Conservation (phyloP, 2,888 invertebrate species). For the Ophion costatus region DNA sequence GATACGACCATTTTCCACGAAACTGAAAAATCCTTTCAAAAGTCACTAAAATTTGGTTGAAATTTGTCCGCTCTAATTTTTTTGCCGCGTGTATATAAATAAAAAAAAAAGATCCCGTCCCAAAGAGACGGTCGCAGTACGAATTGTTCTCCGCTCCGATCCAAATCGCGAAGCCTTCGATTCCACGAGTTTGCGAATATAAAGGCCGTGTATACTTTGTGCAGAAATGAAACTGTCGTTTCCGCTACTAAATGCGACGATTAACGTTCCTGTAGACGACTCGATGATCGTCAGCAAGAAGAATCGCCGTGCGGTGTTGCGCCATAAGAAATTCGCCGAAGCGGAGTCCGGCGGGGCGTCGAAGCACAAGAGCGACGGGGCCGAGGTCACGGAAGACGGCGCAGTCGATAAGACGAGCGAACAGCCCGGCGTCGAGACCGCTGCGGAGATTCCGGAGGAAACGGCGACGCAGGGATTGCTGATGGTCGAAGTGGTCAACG, state of each 20-base stretch:
- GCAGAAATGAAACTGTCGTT: conserved; percentile 91
- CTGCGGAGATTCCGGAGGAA: conserved; percentile 45
- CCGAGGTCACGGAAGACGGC: conserved; percentile 67
- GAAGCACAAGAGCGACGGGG: conserved; percentile 57
- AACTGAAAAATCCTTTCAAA: too few species aligned
- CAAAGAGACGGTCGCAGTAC: neutral
- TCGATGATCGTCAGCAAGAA: conserved; percentile 85
- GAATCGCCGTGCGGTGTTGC: conserved; percentile 73
- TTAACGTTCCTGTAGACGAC: conserved; percentile 93
- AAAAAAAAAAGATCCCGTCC: neutral
- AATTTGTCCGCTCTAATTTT: too few species aligned
- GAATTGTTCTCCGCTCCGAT: neutral
- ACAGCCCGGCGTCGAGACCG: conserved; percentile 56
- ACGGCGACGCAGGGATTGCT: conserved; percentile 86
- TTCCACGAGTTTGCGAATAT: neutral
- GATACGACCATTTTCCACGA: too few species aligned
- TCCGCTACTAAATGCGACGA: conserved; percentile 92
- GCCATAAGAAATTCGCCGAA: conserved; percentile 74
- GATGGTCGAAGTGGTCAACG: conserved; percentile 97
- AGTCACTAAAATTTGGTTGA: too few species aligned
- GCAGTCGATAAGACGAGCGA: conserved; percentile 60
- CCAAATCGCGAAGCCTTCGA: neutral
- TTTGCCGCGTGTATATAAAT: too few species aligned
- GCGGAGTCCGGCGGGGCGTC: conserved; percentile 55
- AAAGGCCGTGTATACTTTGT: conserved; percentile 69